Percentiles rank a stretch among this genome's conserved stretches.
Conservation (phyloP, 1,140 invertebrate genomes). For the Babylonia areolata region DNA sequence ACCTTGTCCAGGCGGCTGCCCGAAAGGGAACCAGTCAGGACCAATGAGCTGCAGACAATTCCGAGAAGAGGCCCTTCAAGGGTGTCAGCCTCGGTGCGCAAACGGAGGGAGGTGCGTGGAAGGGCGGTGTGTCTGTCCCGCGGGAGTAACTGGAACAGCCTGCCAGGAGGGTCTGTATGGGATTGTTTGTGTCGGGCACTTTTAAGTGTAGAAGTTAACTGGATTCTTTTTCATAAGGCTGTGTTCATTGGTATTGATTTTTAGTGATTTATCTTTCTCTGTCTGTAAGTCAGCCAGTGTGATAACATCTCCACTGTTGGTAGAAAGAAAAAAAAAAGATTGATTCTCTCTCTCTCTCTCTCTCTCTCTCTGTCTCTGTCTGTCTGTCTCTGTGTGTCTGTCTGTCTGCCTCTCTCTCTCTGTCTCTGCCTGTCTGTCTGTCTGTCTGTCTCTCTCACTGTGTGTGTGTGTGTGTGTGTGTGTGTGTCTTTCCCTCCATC, state of each 20-base stretch:
- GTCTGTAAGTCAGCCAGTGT: too few relatives aligned
- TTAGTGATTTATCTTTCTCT: too few relatives aligned
- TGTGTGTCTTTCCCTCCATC: not conserved
- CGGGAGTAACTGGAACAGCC: conserved; percentile 46
- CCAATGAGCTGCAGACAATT: not conserved
- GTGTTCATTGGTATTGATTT: too few relatives aligned
- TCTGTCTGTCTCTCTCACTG: not conserved
- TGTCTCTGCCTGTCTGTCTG: too few relatives aligned
- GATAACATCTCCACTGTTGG: too few relatives aligned
- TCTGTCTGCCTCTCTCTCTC: not conserved
- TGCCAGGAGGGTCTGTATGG: conserved; percentile 48
- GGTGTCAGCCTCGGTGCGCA: conserved; percentile 48
- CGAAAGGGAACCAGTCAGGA: not conserved
- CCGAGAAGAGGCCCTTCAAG: not conserved
- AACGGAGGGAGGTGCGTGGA: conserved; percentile 47
- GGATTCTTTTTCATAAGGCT: too few relatives aligned
- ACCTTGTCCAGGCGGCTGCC: not conserved
- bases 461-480: not conserved
- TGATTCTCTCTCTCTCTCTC: too few relatives aligned
- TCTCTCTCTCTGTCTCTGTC: too few relatives aligned
- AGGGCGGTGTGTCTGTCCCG: conserved; percentile 43
- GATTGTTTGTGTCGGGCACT: too few relatives aligned
- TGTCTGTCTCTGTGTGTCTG: not conserved
- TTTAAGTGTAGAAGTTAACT: too few relatives aligned
- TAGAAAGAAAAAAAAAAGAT: too few relatives aligned